Conservation (phyloP, 2,113 vertebrate genomes). For the Trinectes maculatus region DNA sequence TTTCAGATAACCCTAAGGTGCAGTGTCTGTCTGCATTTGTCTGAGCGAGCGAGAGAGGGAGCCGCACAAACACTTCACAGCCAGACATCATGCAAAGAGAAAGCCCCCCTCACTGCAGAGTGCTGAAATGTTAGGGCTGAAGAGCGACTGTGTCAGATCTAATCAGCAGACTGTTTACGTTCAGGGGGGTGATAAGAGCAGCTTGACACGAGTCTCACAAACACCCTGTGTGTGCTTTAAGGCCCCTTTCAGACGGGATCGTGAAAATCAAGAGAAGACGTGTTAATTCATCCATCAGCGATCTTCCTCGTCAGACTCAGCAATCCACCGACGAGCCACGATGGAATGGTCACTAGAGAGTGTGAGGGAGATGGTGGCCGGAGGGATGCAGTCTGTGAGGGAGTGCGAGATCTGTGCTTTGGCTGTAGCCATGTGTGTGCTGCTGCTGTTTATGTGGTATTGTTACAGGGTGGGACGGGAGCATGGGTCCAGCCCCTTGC, state of each 20-base stretch:
- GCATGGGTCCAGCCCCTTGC: slow-evolving; percentile 84
- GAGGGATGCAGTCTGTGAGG: slow-evolving; percentile 90
- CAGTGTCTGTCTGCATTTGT: slow-evolving; percentile 72
- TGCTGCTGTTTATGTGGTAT: slow-evolving; percentile 95
- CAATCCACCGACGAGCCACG: slow-evolving; percentile 60
- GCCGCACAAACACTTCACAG: slow-evolving; percentile 56
- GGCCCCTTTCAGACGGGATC: slow-evolving; percentile 37
- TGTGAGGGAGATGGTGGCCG: slow-evolving; percentile 89
- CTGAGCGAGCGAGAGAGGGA: slow-evolving; percentile 53
- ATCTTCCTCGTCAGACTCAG: slow-evolving; percentile 30
- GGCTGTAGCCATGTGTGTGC: slow-evolving; percentile 85
- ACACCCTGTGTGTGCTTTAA: slow-evolving; percentile 36
- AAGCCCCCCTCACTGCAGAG: slow-evolving; percentile 44
- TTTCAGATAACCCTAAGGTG: slow-evolving; percentile 68
- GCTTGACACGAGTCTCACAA: slow-evolving; percentile 43
- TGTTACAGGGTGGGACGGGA: slow-evolving; percentile 97
- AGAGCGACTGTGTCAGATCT: slow-evolving; percentile 55
- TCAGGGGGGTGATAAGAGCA: slow-evolving; percentile 44
- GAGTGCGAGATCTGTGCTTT: slow-evolving; percentile 90
- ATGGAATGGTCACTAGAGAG: slow-evolving; percentile 90
- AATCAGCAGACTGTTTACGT: slow-evolving; percentile 67
- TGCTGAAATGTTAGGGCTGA: slow-evolving; percentile 70
- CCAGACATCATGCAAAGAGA: slow-evolving; percentile 61
- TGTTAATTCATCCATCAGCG: slow-evolving; percentile 56
- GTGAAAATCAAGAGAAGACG: slow-evolving; percentile 61